A percentile compares a stretch with the other conserved stretches of the same genome.
phyloP scores from a whole-genome alignment of 2,113 vertebrate species.

The Vicugna pacos region DNA sequence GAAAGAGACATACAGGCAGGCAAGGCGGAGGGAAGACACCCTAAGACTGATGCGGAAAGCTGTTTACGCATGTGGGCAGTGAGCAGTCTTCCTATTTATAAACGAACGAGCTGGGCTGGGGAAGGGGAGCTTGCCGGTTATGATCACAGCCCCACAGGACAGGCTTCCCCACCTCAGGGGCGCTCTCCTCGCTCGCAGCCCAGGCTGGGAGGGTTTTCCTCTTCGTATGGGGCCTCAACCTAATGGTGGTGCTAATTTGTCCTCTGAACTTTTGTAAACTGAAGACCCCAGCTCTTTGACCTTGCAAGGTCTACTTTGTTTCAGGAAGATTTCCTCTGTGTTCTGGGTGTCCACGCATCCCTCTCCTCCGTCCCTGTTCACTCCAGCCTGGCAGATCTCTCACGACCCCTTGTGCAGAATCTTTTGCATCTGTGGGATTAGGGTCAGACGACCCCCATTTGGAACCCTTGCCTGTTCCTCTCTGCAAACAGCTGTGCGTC shows the following conservation, averaged over 20 bases:
- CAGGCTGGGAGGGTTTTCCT: background rate
- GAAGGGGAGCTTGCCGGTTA: slow-evolving; percentile 39
- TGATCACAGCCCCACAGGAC: slow-evolving; percentile 21
- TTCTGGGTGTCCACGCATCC: background rate
- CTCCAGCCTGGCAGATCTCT: background rate
- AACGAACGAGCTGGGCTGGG: slow-evolving; percentile 7
- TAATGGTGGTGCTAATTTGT: background rate
- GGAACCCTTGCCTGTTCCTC: background rate
- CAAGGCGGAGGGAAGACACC: slow-evolving; percentile 3
- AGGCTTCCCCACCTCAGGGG: background rate
- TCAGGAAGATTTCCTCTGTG: background rate
- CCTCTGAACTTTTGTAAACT: background rate
- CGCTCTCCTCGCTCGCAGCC: background rate
- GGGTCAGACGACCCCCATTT: background rate
- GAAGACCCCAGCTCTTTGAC: background rate
- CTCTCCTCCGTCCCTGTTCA: background rate
- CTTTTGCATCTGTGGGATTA: background rate
- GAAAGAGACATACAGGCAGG: background rate
- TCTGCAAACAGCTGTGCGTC: background rate
- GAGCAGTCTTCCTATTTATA: slow-evolving; percentile 73
- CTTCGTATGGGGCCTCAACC: background rate
- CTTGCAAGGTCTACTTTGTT: background rate
- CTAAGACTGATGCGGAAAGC: slow-evolving; percentile 57
- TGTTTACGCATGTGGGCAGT: slow-evolving; percentile 12
- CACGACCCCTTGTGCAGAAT: background rate